Conservation (phyloP, 2,888 invertebrate species). For the Tetragonisca angustula region DNA sequence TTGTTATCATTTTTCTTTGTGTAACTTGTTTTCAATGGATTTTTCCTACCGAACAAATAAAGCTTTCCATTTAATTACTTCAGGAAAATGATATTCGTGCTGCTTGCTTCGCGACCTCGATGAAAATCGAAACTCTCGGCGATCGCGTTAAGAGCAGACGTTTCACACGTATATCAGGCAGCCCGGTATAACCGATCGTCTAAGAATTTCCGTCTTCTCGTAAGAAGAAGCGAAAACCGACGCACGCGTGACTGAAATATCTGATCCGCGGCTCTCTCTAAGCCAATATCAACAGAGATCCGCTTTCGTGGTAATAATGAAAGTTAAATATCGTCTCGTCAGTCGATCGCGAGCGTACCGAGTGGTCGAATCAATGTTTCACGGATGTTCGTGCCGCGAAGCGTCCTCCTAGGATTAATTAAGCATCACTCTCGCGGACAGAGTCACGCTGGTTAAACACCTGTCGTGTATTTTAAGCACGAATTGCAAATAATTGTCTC, state of each 20-base stretch:
- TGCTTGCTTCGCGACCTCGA: slow-evolving; percentile 4
- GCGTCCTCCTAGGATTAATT: slow-evolving; percentile 76
- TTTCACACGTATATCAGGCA: slow-evolving; percentile 9
- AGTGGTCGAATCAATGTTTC: slow-evolving; percentile 62
- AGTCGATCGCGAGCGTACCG: slow-evolving; percentile 42
- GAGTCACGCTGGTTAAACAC: slow-evolving; percentile 49
- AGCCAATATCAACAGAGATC: slow-evolving; percentile 78
- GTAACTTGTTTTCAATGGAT: too few relatives aligned
- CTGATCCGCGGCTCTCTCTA: slow-evolving; percentile 75
- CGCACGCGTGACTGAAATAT: slow-evolving; percentile 75
- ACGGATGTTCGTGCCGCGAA: slow-evolving; percentile 74
- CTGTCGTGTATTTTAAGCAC: slow-evolving; percentile 62
- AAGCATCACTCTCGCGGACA: slow-evolving; percentile 54
- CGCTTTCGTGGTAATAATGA: slow-evolving; percentile 77
- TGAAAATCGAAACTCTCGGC: not conserved
- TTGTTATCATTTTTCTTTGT: too few relatives aligned
- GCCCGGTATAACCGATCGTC: slow-evolving; percentile 23
- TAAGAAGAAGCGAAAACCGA: slow-evolving; percentile 33
- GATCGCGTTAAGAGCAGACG: not conserved
- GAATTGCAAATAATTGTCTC: slow-evolving; percentile 53
- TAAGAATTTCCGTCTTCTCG: slow-evolving; percentile 32
- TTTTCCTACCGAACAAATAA: too few relatives aligned
- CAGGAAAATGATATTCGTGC: slow-evolving; percentile 17
- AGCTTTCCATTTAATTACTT: too few relatives aligned
- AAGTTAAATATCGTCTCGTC: slow-evolving; percentile 78